Evolutionary conservation across 1,140 invertebrate species (phyloP).

Genomic region (Calephelis nemesis): DNA sequence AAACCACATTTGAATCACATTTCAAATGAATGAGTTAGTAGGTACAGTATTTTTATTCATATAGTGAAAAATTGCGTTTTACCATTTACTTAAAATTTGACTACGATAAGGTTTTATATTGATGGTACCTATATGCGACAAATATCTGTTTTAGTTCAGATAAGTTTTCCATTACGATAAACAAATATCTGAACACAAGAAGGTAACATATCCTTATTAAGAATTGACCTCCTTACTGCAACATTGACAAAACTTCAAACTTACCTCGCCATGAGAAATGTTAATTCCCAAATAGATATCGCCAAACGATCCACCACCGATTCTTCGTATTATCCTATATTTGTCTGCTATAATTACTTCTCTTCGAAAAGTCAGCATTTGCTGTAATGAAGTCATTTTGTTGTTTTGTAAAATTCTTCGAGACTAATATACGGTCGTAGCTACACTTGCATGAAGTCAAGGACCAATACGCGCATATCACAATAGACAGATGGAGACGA

Average conservation of each 20-base stretch:
- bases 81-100: too few species aligned
- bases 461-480: conserved; percentile 33
- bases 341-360: conserved; percentile 86
- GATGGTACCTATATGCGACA: too few species aligned
- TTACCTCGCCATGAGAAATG: conserved; percentile 95
- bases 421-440: conserved; percentile 21
- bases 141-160: too few species aligned
- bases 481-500: conserved; percentile 33
- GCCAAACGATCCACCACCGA: conserved; percentile 98
- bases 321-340: conserved; percentile 97
- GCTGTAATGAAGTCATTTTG: conserved; percentile 46
- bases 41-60: too few species aligned
- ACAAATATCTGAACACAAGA: too few species aligned
- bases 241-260: conserved; percentile 20
- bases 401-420: conserved; percentile 22
- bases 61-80: too few species aligned
- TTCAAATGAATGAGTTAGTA: too few species aligned
- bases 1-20: too few species aligned
- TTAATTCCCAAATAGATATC: conserved; percentile 99
- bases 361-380: conserved; percentile 38
- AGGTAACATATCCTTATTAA: too few species aligned
- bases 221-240: conserved; percentile 4
- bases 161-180: too few species aligned
- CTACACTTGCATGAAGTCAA: conserved; percentile 38
- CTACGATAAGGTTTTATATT: too few species aligned